Conservation (phyloP, 2,888 invertebrate species). For the Apotomis betuletana region DNA sequence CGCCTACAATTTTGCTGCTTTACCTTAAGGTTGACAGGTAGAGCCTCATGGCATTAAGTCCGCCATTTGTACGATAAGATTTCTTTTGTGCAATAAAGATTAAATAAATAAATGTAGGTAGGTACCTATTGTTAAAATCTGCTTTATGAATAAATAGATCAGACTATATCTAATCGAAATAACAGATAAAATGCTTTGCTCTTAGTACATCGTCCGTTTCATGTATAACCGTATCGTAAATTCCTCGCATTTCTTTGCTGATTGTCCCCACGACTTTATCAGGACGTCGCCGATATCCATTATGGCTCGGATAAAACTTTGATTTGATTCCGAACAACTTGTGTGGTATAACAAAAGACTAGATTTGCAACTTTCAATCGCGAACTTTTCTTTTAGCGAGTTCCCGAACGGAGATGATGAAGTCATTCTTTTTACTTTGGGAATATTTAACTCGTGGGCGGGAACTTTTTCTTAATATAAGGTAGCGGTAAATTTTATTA, state of each 20-base stretch:
- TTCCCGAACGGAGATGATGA: conserved; percentile 48
- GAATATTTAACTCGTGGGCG: conserved; percentile 44
- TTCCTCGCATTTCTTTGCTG: conserved; percentile 51
- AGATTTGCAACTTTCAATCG: conserved; percentile 65
- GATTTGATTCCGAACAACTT: conserved; percentile 77
- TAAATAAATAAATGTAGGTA: no score
- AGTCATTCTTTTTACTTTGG: conserved; percentile 50
- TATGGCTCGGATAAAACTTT: conserved; percentile 78
- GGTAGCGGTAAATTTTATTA: conserved; percentile 11
- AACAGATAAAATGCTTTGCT: background rate
- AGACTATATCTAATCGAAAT: background rate
- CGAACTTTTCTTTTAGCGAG: conserved; percentile 51
- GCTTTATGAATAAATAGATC: background rate
- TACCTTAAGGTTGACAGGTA: no score
- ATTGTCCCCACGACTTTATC: conserved; percentile 66
- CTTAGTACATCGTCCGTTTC: conserved; percentile 6
- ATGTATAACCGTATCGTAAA: conserved; percentile 41
- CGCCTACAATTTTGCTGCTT: no score
- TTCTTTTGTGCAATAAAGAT: no score
- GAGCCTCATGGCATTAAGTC: no score
- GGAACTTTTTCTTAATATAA: conserved; percentile 35
- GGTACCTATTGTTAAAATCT: background rate
- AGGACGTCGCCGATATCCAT: conserved; percentile 74
- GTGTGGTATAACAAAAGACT: conserved; percentile 62
- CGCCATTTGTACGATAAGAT: no score